phyloP scores from a whole-genome alignment of 1,140 invertebrate genomes.

The Lordiphosa collinella region DNA sequence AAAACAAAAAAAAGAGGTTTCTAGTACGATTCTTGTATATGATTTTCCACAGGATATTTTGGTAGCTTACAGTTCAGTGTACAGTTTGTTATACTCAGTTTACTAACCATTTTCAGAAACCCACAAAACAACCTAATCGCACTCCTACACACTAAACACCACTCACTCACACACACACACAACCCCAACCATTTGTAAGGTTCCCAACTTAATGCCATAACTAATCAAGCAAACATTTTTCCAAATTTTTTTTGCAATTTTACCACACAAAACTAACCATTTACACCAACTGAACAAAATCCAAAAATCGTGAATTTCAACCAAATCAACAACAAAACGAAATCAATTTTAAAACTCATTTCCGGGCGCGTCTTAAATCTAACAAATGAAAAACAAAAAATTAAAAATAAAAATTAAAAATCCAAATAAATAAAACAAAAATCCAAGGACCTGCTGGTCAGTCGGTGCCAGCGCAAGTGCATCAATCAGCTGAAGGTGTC shows the following conservation, averaged over 20 bases:
- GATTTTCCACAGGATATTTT: neutral
- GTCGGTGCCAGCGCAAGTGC: conserved; percentile 91
- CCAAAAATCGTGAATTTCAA: conserved; percentile 47
- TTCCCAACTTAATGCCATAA: conserved; percentile 10
- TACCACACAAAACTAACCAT: conserved; percentile 46
- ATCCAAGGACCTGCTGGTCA: conserved; percentile 88
- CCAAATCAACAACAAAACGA: conserved; percentile 43
- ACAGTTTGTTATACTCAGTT: conserved; percentile 27
- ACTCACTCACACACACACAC: conserved; percentile 6
- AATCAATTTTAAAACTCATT: conserved; percentile 61
- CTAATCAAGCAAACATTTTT: conserved; percentile 63
- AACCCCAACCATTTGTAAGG: conserved; percentile 11
- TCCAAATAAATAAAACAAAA: conserved; percentile 28
- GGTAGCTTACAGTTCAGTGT: conserved; percentile 6
- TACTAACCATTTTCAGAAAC: conserved; percentile 53
- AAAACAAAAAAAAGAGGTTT: conserved; percentile 33
- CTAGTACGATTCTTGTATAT: conserved; percentile 5
- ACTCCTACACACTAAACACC: conserved; percentile 17
- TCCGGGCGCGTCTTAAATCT: conserved; percentile 53
- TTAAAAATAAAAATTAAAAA: conserved; percentile 46
- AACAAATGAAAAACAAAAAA: conserved; percentile 32
- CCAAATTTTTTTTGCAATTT: conserved; percentile 53
- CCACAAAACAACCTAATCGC: conserved; percentile 28
- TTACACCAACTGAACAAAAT: conserved; percentile 29
- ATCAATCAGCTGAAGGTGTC: conserved; percentile 86